Evolutionary conservation across 2,797 vertebrate species (phyloP).

Genomic region (Cheirogaleus major): DNA sequence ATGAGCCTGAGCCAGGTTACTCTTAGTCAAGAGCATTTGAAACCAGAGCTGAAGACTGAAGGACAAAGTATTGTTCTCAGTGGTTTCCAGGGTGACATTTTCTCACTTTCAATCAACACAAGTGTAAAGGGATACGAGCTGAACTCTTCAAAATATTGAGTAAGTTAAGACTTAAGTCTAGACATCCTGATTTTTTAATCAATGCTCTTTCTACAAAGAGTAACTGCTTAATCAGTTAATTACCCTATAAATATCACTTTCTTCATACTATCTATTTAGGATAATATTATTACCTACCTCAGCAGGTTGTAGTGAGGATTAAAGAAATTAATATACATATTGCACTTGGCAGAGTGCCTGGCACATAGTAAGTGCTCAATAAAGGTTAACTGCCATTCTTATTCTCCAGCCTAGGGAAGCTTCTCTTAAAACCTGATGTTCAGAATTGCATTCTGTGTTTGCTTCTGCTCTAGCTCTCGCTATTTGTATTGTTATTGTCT

Average conservation of each 20-base stretch:
- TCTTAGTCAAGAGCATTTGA: conserved; percentile 2
- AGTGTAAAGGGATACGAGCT: background rate
- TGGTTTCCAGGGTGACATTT: background rate
- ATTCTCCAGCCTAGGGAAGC: background rate
- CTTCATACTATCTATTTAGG: background rate
- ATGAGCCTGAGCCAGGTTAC: background rate
- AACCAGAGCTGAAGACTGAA: background rate
- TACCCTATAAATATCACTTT: background rate
- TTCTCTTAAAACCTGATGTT: background rate
- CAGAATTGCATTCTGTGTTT: background rate
- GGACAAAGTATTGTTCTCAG: background rate
- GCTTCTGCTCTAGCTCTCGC: background rate
- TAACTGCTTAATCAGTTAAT: background rate
- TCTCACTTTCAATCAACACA: background rate
- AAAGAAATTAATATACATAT: background rate
- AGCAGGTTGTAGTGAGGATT: background rate
- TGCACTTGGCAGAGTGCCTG: background rate
- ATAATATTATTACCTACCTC: background rate
- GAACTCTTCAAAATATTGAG: background rate
- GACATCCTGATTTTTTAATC: background rate
- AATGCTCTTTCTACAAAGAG: background rate
- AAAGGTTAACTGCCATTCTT: background rate
- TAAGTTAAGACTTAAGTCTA: background rate
- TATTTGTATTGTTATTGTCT: background rate
- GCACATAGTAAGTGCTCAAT: background rate